Evolutionary conservation across 2,888 invertebrate species (phyloP), one percentile per base, ranked within the genome.

Genomic region (Neocrepidodera transversa): DNA sequence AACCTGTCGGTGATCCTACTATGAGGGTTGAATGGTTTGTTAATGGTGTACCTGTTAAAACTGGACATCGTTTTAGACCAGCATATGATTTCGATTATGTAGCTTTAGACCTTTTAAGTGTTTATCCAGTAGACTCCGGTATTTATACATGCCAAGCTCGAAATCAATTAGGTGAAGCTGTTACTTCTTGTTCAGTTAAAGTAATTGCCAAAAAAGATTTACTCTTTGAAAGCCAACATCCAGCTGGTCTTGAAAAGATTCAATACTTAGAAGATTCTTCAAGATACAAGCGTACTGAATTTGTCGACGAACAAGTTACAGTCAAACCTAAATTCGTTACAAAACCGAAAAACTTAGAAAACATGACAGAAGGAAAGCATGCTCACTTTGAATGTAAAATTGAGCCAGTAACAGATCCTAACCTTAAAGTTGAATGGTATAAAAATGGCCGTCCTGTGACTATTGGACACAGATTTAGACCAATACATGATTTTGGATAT

Each of bases 311-410:
- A 80, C 85, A 89, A 32, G 86, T 92, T n/a, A 91, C 88, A 67
- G 85, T 91, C 5, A 90, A 87, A 70, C 95, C 95, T 1, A 86
- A 86, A 64, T 96, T 96, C 78, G 83, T 94, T 1, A 92, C 94
- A 0, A 90, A 90, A 74, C 92, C 95, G 4, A 93, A 95, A 79
- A 93, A 89, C 65, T 84, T 93, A 66, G 91, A 89, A 67, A 91
- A 91, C 71, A 89, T 95, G 70, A 84, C 87, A 50, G 96, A 97
- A 83, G 91, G 95, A 38, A 89, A 92, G 68, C 93, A 94, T 75
- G 96, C 97, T 43, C 97, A 98, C 78, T 97, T 99, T 79, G 98
- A 99, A 82, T 96, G 96, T 78, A 95, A 97, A 78, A 85, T 99
- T 28, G 95, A 96, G 78, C 98, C 98, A 28, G 93, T 97, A 6